Evolutionary conservation across 2,113 vertebrate species (phyloP).

Genomic region (Odontophorus gujanensis): DNA sequence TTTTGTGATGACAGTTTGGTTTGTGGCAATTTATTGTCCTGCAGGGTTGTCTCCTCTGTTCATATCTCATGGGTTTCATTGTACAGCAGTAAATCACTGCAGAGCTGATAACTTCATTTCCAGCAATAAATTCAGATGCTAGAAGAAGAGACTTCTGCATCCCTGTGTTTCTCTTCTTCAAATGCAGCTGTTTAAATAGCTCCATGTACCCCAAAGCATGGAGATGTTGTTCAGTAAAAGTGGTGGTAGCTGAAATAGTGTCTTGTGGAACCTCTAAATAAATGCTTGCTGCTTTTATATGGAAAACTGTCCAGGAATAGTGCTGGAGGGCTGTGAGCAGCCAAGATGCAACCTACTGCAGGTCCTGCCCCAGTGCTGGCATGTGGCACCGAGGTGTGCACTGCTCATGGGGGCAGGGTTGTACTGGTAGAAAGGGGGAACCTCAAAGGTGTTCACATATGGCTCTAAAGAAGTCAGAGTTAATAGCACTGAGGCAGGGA

Average conservation of each 20-base stretch:
- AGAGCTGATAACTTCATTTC: constrained; percentile 49
- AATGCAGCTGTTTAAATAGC: neutral
- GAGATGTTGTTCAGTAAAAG: neutral
- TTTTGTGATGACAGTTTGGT: constrained; percentile 6
- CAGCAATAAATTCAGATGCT: constrained; percentile 51
- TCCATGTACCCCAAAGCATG: neutral
- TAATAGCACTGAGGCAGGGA: neutral
- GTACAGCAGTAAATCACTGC: neutral
- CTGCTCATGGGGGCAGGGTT: neutral
- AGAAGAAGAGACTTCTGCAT: constrained; percentile 1
- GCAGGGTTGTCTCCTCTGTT: constrained; percentile 37
- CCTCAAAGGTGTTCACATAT: neutral
- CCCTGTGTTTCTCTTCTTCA: neutral
- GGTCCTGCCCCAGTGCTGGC: neutral
- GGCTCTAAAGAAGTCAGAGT: neutral
- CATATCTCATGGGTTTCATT: neutral
- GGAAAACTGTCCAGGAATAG: neutral
- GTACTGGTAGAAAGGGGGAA: neutral
- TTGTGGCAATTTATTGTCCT: constrained; percentile 49
- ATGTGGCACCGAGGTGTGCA: neutral
- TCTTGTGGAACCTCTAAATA: neutral
- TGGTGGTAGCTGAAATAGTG: neutral
- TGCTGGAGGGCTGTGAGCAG: neutral
- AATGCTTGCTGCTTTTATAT: neutral
- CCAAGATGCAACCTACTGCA: neutral